Conservation (phyloP, 2,797 vertebrate genomes). For the Poecilia gillii region DNA sequence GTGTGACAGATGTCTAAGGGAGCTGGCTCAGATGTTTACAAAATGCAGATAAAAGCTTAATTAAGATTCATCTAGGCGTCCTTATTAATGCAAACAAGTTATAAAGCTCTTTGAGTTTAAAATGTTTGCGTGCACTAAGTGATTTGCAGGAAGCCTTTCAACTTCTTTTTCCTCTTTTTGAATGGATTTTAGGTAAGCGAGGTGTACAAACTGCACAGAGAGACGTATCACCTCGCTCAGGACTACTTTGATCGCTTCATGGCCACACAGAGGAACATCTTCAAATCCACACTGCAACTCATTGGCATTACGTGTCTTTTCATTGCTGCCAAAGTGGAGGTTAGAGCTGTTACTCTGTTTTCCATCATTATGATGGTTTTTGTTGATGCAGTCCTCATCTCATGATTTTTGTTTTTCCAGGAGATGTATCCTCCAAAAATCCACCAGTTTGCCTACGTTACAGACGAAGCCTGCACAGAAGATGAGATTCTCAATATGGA, state of each 20-base stretch:
- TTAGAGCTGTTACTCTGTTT: not conserved
- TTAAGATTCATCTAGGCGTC: not conserved
- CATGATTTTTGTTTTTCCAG: slow-evolving; percentile 62
- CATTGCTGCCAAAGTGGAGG: slow-evolving; percentile 95
- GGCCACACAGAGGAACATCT: slow-evolving; percentile 91
- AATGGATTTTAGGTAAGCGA: slow-evolving; percentile 87
- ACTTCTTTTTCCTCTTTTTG: not conserved
- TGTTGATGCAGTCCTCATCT: not conserved
- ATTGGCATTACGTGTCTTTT: slow-evolving; percentile 95
- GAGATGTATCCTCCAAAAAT: slow-evolving; percentile 98
- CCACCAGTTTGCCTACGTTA: slow-evolving; percentile 95
- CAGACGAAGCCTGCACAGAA: slow-evolving; percentile 94
- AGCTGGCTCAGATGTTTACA: not conserved
- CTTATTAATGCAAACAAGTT: not conserved
- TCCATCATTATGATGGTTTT: not conserved
- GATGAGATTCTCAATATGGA: slow-evolving; percentile 96
- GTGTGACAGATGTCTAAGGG: not conserved
- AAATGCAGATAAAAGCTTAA: not conserved
- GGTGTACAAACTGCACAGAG: slow-evolving; percentile 94
- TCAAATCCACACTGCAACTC: slow-evolving; percentile 93
- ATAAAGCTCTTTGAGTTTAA: not conserved
- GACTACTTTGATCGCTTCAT: slow-evolving; percentile 98
- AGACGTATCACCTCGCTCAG: slow-evolving; percentile 95
- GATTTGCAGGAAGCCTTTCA: not conserved
- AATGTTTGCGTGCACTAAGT: not conserved